phyloP scores from a whole-genome alignment of 2,888 invertebrate genomes.

The Pandemis corylana region DNA sequence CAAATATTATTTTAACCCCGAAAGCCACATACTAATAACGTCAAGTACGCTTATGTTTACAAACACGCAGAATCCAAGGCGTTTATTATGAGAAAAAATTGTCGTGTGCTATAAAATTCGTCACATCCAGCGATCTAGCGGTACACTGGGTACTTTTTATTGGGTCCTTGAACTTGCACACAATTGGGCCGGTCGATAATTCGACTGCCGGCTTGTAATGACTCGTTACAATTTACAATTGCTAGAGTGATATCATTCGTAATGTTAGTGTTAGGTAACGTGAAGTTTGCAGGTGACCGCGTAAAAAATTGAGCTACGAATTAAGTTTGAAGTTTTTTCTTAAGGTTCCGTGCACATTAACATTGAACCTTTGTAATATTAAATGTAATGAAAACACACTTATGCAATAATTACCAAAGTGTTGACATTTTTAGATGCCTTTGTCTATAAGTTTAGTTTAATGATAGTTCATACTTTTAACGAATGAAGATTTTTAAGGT shows the following conservation, averaged over 20 bases:
- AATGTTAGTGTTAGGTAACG: constrained; percentile 50
- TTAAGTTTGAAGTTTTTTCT: constrained; percentile 6
- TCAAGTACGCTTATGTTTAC: constrained; percentile 48
- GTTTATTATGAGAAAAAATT: constrained; percentile 51
- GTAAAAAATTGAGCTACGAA: constrained; percentile 20
- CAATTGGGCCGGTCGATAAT: constrained; percentile 81
- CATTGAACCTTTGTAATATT: background rate
- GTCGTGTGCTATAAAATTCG: constrained; percentile 55
- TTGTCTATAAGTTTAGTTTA: too few species aligned
- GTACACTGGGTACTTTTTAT: constrained; percentile 70
- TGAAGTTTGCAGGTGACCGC: constrained; percentile 28
- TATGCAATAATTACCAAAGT: too few species aligned
- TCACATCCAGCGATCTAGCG: constrained; percentile 62
- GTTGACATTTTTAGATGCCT: too few species aligned
- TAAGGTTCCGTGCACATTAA: background rate
- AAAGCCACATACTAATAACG: constrained; percentile 44
- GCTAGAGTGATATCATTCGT: constrained; percentile 67
- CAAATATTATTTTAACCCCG: constrained; percentile 38
- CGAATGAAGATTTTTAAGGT: too few species aligned
- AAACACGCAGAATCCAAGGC: constrained; percentile 51
- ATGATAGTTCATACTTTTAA: too few species aligned
- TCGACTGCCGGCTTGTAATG: constrained; percentile 60
- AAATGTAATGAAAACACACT: too few species aligned
- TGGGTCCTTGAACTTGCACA: constrained; percentile 81
- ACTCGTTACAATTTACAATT: constrained; percentile 62